A percentile compares a stretch with the other conserved stretches of the same genome.
Conservation (phyloP, 2,113 vertebrate species). For the Melanocharis versteri region DNA sequence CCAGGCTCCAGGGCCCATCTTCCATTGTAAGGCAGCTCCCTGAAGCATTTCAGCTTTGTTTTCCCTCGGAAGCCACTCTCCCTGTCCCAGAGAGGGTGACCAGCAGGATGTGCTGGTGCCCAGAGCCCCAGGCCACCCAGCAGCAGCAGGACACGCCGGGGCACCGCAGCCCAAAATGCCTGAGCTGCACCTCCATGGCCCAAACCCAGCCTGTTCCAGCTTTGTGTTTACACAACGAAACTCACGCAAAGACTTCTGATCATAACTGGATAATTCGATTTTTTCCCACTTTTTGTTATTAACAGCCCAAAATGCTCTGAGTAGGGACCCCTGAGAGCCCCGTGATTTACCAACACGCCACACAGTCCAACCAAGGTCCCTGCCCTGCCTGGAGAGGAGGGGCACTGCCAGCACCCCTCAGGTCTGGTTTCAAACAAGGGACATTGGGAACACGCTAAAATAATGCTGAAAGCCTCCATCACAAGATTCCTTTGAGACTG, state of each 20-base stretch:
- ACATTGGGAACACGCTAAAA: neutral
- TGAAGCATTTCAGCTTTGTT: neutral
- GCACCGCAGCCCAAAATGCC: neutral
- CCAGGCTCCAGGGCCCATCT: neutral
- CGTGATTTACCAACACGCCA: accelerated
- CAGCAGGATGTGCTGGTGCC: neutral
- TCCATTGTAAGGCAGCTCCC: neutral
- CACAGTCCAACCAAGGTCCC: neutral
- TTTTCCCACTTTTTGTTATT: neutral
- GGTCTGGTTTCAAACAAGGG: neutral
- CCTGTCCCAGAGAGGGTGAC: neutral
- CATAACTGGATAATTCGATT: neutral
- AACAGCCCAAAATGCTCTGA: neutral
- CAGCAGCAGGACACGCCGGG: neutral
- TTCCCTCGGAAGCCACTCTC: neutral
- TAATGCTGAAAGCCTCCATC: neutral
- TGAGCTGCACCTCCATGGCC: neutral
- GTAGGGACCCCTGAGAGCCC: neutral
- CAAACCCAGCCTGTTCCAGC: neutral
- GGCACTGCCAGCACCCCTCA: neutral
- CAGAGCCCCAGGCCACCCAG: neutral
- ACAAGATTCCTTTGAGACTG: accelerated
- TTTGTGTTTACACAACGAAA: neutral
- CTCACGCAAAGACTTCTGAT: accelerated
- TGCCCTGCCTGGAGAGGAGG: neutral